Base-by-base conservation (phyloP, 2,888 invertebrate species). In the Mylabris sibirica region DNA sequence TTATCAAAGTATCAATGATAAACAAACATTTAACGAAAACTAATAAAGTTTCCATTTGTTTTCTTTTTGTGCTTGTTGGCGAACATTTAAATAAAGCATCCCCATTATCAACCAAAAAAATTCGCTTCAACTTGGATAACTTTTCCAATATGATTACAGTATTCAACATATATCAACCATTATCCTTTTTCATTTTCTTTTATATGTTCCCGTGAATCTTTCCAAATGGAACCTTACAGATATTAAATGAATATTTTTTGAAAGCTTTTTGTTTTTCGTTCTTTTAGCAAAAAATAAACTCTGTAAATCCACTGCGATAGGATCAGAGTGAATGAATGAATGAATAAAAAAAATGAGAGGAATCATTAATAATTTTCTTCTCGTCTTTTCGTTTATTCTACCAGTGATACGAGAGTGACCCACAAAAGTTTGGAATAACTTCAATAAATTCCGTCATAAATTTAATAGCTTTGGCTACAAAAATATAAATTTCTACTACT, bases 101-200 rank as follows among this genome's bases (percentile, higher is more conserved):
- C 0, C 57, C 4, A 57, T 57, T 26, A 57, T n/a, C n/a, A 3
- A 17, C 26, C 3, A 24, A n/a, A 24, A 14, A 24, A 5, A 24
- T 53, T 53, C 24, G 0, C 30, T 57, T 57, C 26, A 6, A 26
- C 5, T 26, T 11, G 57, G 26, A 8, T 5, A 57, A 57, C 26
- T 26, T 57, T 57, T 14, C 26, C 26, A 4, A 57, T 57, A 57
- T 26, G 57, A 57, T 57, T 26, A 57, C 57, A 57, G 2, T 14
- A 6, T 14, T 22, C 57, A 57, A 26, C 57, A 57, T 57, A 57
- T 57, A 57, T 57, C 57, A 57, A 26, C 24, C 57, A 26, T 57
- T 57, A 57, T 57, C 26, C 9, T 14, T 57, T 57, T 26, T 26
- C 53, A 26, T 57, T 57, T 26, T 26, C 14, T 26, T 57, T 57